Conservation (phyloP, 2,888 invertebrate species). For the Campopleginae sp. region DNA sequence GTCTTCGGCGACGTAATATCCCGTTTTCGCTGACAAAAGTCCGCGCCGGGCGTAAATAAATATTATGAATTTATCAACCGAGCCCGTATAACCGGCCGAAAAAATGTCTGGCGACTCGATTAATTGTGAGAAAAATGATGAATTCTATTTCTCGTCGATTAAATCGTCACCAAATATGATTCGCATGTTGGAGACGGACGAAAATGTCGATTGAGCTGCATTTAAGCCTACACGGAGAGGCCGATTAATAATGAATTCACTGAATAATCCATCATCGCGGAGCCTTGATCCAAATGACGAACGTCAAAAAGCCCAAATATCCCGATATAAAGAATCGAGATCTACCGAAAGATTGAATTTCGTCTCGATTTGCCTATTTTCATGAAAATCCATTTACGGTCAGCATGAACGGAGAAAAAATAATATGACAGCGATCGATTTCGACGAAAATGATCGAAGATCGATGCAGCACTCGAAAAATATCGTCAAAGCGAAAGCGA, state of each 20-base stretch:
- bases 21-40: slow-evolving; percentile 50
- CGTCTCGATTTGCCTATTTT: slow-evolving; percentile 30
- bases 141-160: neutral
- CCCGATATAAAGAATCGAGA: slow-evolving; percentile 35
- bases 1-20: slow-evolving; percentile 46
- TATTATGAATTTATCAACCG: neutral
- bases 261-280: slow-evolving; percentile 24
- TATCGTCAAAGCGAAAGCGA: slow-evolving; percentile 40
- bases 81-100: neutral
- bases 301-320: slow-evolving; percentile 34
- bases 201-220: neutral
- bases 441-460: slow-evolving; percentile 51
- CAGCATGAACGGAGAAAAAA: neutral
- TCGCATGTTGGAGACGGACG: neutral
- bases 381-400: slow-evolving; percentile 35
- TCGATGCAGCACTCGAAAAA: slow-evolving; percentile 6
- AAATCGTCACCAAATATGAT: neutral
- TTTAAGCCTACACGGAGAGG: neutral
- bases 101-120: neutral
- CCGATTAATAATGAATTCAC: slow-evolving; percentile 29
- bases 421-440: neutral
- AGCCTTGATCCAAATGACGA: slow-evolving; percentile 59
- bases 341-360: slow-evolving; percentile 44
- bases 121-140: neutral
- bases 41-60: slow-evolving; percentile 47